Evolutionary conservation across 2,797 vertebrate genomes (phyloP), one percentile per base, ranked within the genome.

Genomic region (Falco cherrug): DNA sequence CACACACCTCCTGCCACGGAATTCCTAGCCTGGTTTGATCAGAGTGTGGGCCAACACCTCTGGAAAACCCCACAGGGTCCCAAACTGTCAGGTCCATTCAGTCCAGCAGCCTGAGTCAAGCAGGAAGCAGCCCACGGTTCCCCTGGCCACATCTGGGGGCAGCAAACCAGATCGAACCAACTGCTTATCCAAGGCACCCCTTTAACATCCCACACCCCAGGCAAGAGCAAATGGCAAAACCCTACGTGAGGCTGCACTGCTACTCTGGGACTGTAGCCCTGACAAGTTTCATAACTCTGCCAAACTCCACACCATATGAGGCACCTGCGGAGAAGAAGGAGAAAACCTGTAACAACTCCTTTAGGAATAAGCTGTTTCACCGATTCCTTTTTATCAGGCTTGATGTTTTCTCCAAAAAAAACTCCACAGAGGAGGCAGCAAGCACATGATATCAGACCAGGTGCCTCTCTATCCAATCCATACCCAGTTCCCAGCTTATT

Each of bases 371-470:
- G 21, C 35, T 10, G 18, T 11, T n/a, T 35, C 57, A 25, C 41
- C 16, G 24, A 1, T 33, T n/a, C 26, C 37, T 56, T 29, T 31
- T n/a, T 5, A 28, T 18, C 43, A 26, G 14, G 1, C 14, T 0
- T 7, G 13, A 12, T 25, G 4, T 4, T 4, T 24, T 25, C 0
- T 8, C 16, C 25, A 11, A 20, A 2, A 28, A 24, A 81, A 28
- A n/a, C 43, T 5, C n/a, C 24, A 3, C 0, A 0, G 33, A 67
- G 41, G 8, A 29, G 29, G 63, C n/a, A 24, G n/a, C 0, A 0
- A 73, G n/a, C n/a, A 10, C 18, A 26, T 14, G 26, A 1, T 1
- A n/a, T 2, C 35, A 13, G 20, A 28, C 10, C 8, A 1, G 28
- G 13, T 9, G 29, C 7, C 35, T 16, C 21, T 18, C 19, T 1